Evolutionary conservation across 2,888 invertebrate genomes (phyloP), one percentile per base, ranked within the genome.

Genomic region (Brachypterus glaber): DNA sequence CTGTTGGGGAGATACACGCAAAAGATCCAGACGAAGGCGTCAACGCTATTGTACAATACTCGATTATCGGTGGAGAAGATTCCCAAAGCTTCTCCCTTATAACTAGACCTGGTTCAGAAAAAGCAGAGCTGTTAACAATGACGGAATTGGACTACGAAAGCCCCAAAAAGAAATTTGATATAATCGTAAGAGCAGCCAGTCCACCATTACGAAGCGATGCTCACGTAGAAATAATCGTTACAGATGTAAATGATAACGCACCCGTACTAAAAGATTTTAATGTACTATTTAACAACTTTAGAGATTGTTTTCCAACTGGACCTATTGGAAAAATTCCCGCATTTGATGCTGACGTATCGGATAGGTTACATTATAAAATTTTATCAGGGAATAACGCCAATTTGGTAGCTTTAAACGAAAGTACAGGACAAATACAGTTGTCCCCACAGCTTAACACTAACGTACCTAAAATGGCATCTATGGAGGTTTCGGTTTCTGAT

Each of bases 91-190:
- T 95, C 60, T 78, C 82, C 0, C 66, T 92, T 1, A 82, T 85
- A 41, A 79, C 85, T 1, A 72, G 86, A 35, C 83, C 86, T 43
- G 88, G 87, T 0, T 80, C 82, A 0, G 87, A 88, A 50, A 79
- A 83, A 44, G 92, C 93, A 0, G 88, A 92, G 58, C 69, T 97
- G 2, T 74, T 89, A 0, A 92, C 92, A 0, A 79, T 87, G 71
- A 82, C 86, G 0, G 92, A 95, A 55, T 65, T 98, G 24, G 97
- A 98, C 67, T 97, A 93, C 61, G 98, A 98, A 62, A 88, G 90
- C n/a, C 74, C 84, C 1, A 79, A 87, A 43, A 95, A 95, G 62
- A 81, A 80, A 43, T 97, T 87, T 60, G 85, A 90, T 59, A 67
- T 96, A 2, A 76, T 90, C 14, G 79, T 98, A 3, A 70, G 93